phyloP scores from a whole-genome alignment of 2,113 vertebrate species.

The Erythrocercus mccallii region DNA sequence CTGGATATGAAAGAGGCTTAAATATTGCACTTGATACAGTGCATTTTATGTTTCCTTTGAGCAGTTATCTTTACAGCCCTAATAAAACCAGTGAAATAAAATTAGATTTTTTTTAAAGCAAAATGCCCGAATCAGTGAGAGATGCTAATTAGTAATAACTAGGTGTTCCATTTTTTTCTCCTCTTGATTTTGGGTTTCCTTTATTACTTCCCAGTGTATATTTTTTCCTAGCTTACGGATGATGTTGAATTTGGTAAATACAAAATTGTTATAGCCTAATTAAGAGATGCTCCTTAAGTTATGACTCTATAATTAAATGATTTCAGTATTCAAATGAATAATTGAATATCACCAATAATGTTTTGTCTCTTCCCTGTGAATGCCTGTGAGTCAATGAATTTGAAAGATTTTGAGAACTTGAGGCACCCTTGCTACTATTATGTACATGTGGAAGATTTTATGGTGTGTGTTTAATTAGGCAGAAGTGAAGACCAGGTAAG shows the following conservation, averaged over 20 bases:
- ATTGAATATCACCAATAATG: not conserved
- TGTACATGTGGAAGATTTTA: not conserved
- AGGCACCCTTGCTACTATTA: not conserved
- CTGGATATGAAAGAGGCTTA: not conserved
- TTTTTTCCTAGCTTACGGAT: not conserved
- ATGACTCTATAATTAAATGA: not conserved
- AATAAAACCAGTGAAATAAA: not conserved
- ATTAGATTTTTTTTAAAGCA: not conserved
- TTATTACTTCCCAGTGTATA: not conserved
- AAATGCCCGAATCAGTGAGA: not conserved
- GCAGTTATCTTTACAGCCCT: not conserved
- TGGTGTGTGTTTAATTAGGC: not conserved
- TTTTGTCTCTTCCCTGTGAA: not conserved
- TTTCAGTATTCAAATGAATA: not conserved
- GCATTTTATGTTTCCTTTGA: not conserved
- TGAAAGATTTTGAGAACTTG: not conserved
- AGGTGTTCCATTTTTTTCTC: not conserved
- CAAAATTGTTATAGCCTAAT: not conserved
- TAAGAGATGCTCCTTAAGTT: not conserved
- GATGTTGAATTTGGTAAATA: not conserved
- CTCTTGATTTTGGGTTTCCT: not conserved
- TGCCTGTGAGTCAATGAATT: not conserved
- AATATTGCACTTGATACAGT: not conserved
- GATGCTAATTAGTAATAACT: not conserved
- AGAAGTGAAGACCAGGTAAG: not conserved